phyloP scores from a whole-genome alignment of 1,140 invertebrate genomes.

The Diprion similis region DNA sequence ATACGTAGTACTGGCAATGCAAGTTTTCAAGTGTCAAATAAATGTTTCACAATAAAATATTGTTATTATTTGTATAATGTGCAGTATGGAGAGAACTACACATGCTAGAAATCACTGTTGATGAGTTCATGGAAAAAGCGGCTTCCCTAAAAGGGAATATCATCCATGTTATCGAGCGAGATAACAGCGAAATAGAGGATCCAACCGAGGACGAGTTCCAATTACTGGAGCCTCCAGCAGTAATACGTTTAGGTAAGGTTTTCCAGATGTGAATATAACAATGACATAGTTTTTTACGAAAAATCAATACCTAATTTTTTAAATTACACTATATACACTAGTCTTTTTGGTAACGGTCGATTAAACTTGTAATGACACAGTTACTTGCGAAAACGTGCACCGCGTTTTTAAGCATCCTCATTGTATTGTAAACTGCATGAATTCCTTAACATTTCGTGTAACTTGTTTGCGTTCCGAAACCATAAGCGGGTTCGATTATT shows the following conservation, averaged over 20 bases:
- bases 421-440: too few relatives aligned
- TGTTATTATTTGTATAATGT: background rate
- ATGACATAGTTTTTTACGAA: background rate
- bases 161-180: background rate
- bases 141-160: slow-evolving; percentile 16
- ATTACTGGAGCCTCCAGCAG: slow-evolving; percentile 10
- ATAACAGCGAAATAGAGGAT: background rate
- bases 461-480: too few relatives aligned
- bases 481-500: too few relatives aligned
- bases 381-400: too few relatives aligned
- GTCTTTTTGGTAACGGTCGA: background rate
- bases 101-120: background rate
- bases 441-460: too few relatives aligned
- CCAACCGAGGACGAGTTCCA: background rate
- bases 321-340: too few relatives aligned
- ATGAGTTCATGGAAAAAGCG: slow-evolving; percentile 15
- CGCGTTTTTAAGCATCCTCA: too few relatives aligned
- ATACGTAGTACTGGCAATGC: background rate
- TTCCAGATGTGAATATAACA: background rate
- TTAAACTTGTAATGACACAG: background rate
- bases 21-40: background rate
- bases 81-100: slow-evolving; percentile 17
- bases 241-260: slow-evolving; percentile 10
- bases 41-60: background rate
- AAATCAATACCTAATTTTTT: background rate